Conservation (phyloP, 2,888 invertebrate species). For the Orthosia gothica region DNA sequence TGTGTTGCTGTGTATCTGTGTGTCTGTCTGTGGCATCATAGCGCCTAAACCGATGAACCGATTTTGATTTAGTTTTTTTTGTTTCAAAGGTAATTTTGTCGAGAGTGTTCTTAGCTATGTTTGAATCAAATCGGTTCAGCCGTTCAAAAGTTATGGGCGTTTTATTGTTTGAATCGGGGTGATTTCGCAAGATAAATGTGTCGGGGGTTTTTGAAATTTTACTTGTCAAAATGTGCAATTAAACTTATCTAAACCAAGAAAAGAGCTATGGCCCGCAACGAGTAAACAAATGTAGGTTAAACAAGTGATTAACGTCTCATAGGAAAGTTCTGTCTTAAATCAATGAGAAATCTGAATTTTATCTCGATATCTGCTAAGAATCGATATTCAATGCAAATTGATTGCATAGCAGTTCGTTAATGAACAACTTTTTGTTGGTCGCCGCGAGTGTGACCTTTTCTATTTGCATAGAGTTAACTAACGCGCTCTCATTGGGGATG, state of each 20-base stretch:
- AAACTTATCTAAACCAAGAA: slow-evolving; percentile 49
- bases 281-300: slow-evolving; percentile 43
- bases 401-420: slow-evolving; percentile 58
- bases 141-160: too few relatives aligned
- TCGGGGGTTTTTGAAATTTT: too few relatives aligned
- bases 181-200: too few relatives aligned
- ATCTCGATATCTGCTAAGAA: slow-evolving; percentile 49
- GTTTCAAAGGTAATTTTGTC: too few relatives aligned
- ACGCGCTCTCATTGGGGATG: slow-evolving; percentile 71
- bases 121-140: too few relatives aligned
- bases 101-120: too few relatives aligned
- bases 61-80: too few relatives aligned
- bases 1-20: too few relatives aligned
- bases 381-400: slow-evolving; percentile 56
- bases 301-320: slow-evolving; percentile 23
- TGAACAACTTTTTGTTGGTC: slow-evolving; percentile 63
- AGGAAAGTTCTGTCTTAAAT: slow-evolving; percentile 14
- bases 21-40: too few relatives aligned
- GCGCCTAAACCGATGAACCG: too few relatives aligned
- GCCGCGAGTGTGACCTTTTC: slow-evolving; percentile 66
- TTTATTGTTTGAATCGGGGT: too few relatives aligned
- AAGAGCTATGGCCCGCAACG: slow-evolving; percentile 23
- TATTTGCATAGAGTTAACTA: slow-evolving; percentile 73
- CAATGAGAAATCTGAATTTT: slow-evolving; percentile 39
- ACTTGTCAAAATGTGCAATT: slow-evolving; percentile 63